Evolutionary conservation across 2,113 vertebrate genomes (phyloP).

Genomic region (Propithecus coquereli): DNA sequence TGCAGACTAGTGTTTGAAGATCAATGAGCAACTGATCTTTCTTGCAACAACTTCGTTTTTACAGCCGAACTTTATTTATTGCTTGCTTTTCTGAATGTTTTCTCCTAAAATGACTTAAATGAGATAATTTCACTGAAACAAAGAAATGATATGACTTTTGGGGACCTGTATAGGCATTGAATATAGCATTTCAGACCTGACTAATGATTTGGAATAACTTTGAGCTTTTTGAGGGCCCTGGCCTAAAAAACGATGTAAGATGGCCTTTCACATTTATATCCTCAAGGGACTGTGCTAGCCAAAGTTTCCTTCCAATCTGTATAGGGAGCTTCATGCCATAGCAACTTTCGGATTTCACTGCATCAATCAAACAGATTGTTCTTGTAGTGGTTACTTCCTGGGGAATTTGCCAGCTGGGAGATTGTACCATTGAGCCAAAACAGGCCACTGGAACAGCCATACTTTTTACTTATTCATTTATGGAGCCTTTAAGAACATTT

Average conservation of each 20-base stretch:
- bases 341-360: not conserved
- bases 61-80: not conserved
- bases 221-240: not conserved
- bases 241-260: not conserved
- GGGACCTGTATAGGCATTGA: not conserved
- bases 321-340: not conserved
- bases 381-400: not conserved
- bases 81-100: constrained; percentile 29
- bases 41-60: not conserved
- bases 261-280: not conserved
- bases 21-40: not conserved
- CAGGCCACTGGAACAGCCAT: not conserved
- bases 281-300: not conserved
- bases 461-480: constrained; percentile 45
- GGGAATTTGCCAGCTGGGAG: not conserved
- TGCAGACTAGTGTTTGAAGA: not conserved
- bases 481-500: constrained; percentile 13
- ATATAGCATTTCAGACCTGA: not conserved
- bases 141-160: not conserved
- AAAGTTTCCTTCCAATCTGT: constrained; percentile 13
- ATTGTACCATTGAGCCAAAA: not conserved
- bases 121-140: not conserved
- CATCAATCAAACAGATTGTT: not conserved
- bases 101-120: constrained; percentile 6
- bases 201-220: not conserved